Base-by-base conservation (phyloP, 2,888 invertebrate genomes). In the Trachelus stipa region DNA sequence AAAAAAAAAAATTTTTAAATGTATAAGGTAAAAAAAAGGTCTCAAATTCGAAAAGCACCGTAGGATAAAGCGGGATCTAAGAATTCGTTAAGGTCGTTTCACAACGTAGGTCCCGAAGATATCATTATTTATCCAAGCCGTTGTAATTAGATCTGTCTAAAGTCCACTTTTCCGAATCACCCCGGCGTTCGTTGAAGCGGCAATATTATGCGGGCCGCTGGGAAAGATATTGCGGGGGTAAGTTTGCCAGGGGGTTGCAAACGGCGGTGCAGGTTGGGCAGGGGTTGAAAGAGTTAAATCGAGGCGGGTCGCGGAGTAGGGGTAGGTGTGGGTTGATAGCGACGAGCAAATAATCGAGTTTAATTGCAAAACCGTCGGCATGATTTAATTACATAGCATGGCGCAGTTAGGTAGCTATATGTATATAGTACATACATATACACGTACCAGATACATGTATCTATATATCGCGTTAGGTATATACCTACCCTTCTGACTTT, bases 311-410 rank as follows among this genome's bases (percentile, higher is more conserved):
- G 82, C 75, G 80, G 81, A 81, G 77, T 77, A 30, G 76, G 40
- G 40, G 76, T 71, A 82, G 83, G 75, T 82, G 79, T 83, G 85
- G 84, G 82, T 78, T 84, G 83, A 78, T 81, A 86, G 88, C 88
- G 89, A 90, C 90, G 89, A 89, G 90, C 90, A 90, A 91, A 91
- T 91, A 91, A 91, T 91, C 91, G 91, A 91, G 91, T 90, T 91
- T 91, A 91, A 91, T 91, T 90, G 90, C 91, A 90, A 91, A 91
- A 90, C 90, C 90, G 91, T 91, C 89, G 90, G 90, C 89, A 91
- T 91, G 91, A 91, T 91, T 91, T 91, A 91, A 91, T 91, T 91
- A 91, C 90, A 85, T 74, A 71, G 71, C 35, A 85, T 84, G 82
- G 84, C 87, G 83, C 82, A 81, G 79, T 80, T 81, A 78, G 78